Conservation (phyloP, 2,888 invertebrate species). For the Xestia c-nigrum region DNA sequence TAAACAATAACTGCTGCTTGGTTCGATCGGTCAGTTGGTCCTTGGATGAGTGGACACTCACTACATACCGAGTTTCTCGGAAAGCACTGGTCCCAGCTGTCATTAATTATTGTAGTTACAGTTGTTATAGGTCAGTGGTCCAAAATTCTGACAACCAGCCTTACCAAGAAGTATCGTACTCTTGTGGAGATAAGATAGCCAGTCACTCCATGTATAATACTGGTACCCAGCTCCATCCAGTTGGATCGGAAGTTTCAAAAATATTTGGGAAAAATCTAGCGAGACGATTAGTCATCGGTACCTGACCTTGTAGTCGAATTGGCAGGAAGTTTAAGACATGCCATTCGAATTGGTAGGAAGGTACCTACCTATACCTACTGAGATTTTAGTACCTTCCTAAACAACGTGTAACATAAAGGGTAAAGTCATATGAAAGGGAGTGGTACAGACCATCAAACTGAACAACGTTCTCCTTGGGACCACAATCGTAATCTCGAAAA, state of each 20-base stretch:
- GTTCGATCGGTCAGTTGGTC: too few species aligned
- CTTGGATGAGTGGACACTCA: too few species aligned
- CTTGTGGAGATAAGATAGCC: background rate
- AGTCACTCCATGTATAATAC: background rate
- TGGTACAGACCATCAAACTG: too few species aligned
- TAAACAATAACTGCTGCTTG: too few species aligned
- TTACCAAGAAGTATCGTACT: too few species aligned
- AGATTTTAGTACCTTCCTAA: background rate
- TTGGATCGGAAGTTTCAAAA: background rate
- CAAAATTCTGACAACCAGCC: background rate
- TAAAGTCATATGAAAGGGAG: too few species aligned
- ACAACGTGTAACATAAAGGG: too few species aligned
- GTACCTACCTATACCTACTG: background rate
- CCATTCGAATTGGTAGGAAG: background rate
- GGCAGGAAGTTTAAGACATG: slow-evolving; percentile 8
- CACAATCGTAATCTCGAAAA: too few species aligned
- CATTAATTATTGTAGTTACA: background rate
- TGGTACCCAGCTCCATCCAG: background rate
- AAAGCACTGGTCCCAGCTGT: background rate
- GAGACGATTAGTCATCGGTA: background rate
- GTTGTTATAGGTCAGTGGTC: background rate
- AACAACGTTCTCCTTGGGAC: too few species aligned
- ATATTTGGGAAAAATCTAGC: background rate
- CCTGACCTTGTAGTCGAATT: background rate
- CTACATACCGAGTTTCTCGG: background rate